phyloP scores from a whole-genome alignment of 2,797 vertebrate species.

The Arctocebus calabarensis region DNA sequence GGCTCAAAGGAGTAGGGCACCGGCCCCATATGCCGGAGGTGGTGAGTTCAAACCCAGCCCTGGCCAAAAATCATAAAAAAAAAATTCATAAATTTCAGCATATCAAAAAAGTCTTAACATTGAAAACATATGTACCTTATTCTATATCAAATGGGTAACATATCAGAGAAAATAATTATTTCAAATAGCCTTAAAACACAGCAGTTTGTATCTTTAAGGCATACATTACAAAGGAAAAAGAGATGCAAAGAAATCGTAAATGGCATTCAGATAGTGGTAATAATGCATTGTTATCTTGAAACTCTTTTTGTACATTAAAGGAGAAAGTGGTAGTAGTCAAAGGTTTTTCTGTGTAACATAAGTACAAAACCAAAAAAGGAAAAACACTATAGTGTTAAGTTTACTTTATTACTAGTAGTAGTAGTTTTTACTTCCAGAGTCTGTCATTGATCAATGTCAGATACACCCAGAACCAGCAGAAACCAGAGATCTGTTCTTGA shows the following conservation, averaged over 20 bases:
- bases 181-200: slow-evolving; percentile 46
- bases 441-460: too few relatives aligned
- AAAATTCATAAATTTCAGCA: background rate
- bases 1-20: too few relatives aligned
- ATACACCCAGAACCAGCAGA: too few relatives aligned
- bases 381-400: background rate
- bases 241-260: background rate
- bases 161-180: slow-evolving; percentile 61
- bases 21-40: too few relatives aligned
- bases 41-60: too few relatives aligned
- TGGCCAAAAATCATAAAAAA: too few relatives aligned
- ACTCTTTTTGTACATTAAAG: slow-evolving; percentile 52
- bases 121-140: slow-evolving; percentile 47
- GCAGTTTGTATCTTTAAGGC: background rate
- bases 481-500: too few relatives aligned
- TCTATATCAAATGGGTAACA: slow-evolving; percentile 19
- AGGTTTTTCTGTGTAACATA: slow-evolving; percentile 48
- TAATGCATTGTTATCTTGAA: slow-evolving; percentile 13
- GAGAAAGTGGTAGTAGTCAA: slow-evolving; percentile 37
- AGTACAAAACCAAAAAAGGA: slow-evolving; percentile 46
- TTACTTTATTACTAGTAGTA: background rate
- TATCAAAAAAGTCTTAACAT: slow-evolving; percentile 25
- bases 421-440: too few relatives aligned
- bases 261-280: slow-evolving; percentile 15
- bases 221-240: background rate